Evolutionary conservation across 2,797 vertebrate genomes (phyloP), one percentile per base, ranked within the genome.

Genomic region (Aldrovandia affinis): DNA sequence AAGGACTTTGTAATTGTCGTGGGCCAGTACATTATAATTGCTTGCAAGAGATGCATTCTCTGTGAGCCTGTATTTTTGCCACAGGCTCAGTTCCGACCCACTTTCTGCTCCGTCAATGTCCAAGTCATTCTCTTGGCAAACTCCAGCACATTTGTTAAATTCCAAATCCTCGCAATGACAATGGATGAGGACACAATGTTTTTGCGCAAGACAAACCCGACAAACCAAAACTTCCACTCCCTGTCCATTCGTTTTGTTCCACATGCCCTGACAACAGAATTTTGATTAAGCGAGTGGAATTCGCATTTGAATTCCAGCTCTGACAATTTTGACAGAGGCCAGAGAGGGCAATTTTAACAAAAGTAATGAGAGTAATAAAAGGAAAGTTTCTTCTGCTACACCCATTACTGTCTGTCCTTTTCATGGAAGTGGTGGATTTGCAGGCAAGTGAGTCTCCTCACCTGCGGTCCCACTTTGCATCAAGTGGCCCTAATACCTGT

Each of bases 71-170:
- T 22, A 50, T 15, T 44, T 86, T 84, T 82, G 87, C 86, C 84
- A 82, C 50, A 20, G 70, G 85, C 57, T 54, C 65, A 80, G 70
- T 81, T 81, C 54, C 82, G 88, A 89, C 89, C 89, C 88, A 91
- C 83, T 92, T 89, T 89, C 83, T 44, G 70, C 44, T 78, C n/a
- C 85, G 80, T n/a, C 68, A 70, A 82, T 89, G 88, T 89, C 88
- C 86, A 81, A 87, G 80, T 88, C 82, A 22, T 84, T 90, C 87
- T 88, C 68, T 84, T 90, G 86, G 86, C 86, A 89, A 84, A 84
- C 84, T 75, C 85, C 81, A 70, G 84, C 85, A n/a, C 80, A 80
- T 88, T 89, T 79, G 78, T 80, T 63, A 84, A 85, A 86, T 89
- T 89, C 81, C 83, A 85, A 84, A 85, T 59, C 2, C 15, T 33